These are phyloP conservation scores for Pyrrhia umbra DNA, from an alignment of 2,888 invertebrate species.

Conservation along the genomic window DNA sequence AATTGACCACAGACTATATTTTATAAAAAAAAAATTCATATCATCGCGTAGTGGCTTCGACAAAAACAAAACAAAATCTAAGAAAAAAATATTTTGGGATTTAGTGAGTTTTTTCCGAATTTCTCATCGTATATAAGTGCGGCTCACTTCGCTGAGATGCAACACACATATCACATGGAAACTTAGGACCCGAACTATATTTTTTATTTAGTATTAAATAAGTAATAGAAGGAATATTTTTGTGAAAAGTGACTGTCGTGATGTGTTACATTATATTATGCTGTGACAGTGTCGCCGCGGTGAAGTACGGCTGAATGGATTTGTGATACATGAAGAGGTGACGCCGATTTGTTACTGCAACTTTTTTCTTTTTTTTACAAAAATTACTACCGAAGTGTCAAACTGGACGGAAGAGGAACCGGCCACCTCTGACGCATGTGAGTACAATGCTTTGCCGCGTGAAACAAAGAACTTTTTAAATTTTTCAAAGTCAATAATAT, in stretches of 20 bases:
- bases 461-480: conserved; percentile 67
- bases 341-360: conserved; percentile 81
- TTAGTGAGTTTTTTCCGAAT: conserved; percentile 82
- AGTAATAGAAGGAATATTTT: conserved; percentile 79
- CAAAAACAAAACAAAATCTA: conserved; percentile 57
- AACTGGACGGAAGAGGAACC: conserved; percentile 89
- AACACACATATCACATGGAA: conserved; percentile 88
- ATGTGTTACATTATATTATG: conserved; percentile 82
- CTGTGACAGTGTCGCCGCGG: conserved; percentile 83
- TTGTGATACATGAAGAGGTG: conserved; percentile 80
- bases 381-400: conserved; percentile 90
- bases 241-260: conserved; percentile 82
- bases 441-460: conserved; percentile 71
- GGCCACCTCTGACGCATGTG: conserved; percentile 89
- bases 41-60: conserved; percentile 66
- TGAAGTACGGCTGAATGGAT: conserved; percentile 81
- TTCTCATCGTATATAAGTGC: conserved; percentile 77
- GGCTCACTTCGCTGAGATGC: conserved; percentile 74
- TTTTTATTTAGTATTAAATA: conserved; percentile 76
- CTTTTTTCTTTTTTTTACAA: conserved; percentile 83
- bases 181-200: conserved; percentile 88
- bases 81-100: conserved; percentile 75
- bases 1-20: conserved; percentile 85
- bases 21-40: conserved; percentile 81
- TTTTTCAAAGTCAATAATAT: conserved; percentile 67